Conservation (phyloP, 2,888 invertebrate species). For the Tanypteryx hageni region DNA sequence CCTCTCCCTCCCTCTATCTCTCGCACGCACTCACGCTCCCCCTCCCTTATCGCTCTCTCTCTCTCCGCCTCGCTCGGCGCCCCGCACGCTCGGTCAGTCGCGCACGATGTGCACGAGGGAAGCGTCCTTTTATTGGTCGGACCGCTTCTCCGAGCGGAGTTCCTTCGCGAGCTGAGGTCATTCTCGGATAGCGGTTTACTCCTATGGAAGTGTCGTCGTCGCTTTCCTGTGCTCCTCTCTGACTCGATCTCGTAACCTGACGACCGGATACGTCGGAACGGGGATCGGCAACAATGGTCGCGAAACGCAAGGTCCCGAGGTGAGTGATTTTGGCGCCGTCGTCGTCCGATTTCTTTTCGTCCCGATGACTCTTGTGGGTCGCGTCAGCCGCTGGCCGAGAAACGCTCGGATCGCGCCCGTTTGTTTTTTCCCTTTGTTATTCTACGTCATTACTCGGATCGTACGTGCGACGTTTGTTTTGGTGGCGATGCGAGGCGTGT, state of each 20-base stretch:
- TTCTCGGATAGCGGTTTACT: background rate
- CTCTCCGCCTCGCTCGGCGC: background rate
- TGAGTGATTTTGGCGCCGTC: background rate
- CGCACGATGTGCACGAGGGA: background rate
- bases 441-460: no score
- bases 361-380: no score
- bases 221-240: background rate
- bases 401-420: no score
- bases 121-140: background rate
- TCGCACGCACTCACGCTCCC: background rate
- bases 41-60: background rate
- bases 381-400: no score
- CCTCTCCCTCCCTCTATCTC: background rate
- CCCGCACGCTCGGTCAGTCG: background rate
- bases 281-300: background rate
- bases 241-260: background rate
- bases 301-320: slow-evolving; percentile 12
- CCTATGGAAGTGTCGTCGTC: background rate
- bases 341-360: no score
- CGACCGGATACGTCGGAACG: no score
- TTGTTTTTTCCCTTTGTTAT: no score
- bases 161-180: slow-evolving; percentile 11
- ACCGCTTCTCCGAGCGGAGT: background rate
- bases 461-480: no score
- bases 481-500: no score